phyloP scores from a whole-genome alignment of 2,113 vertebrate genomes.

The Casuarius casuarius region DNA sequence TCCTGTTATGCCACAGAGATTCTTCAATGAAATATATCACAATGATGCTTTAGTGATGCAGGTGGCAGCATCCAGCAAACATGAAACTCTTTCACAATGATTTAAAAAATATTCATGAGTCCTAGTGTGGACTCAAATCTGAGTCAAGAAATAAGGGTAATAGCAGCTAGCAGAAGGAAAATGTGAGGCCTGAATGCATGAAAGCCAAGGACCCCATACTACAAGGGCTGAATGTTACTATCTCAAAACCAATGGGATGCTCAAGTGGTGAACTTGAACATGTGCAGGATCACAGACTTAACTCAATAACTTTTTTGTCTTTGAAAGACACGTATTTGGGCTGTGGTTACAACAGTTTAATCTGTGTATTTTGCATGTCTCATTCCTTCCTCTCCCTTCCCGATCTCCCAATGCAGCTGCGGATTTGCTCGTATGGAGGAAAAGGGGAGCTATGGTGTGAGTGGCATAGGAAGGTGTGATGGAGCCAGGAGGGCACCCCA shows the following conservation, averaged over 20 bases:
- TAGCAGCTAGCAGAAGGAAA: not conserved
- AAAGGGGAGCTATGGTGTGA: not conserved
- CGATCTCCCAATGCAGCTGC: not conserved
- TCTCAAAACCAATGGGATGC: not conserved
- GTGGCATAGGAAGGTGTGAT: not conserved
- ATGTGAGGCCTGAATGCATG: not conserved
- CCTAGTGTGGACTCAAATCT: not conserved
- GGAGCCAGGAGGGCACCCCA: not conserved
- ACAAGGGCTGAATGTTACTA: not conserved
- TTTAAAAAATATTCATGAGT: not conserved
- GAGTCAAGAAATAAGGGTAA: not conserved
- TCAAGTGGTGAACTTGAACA: not conserved
- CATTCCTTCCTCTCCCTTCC: not conserved
- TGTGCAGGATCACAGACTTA: not conserved
- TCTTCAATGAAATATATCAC: not conserved
- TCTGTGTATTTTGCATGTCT: not conserved
- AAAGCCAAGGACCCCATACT: not conserved
- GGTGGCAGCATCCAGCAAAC: not conserved
- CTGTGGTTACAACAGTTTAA: not conserved
- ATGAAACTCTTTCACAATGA: not conserved
- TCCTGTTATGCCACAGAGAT: not conserved
- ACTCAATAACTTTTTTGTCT: not conserved
- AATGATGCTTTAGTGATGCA: not conserved
- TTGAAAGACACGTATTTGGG: not conserved
- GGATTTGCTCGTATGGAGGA: not conserved